Base-by-base conservation (phyloP, 2,113 vertebrate genomes). In the Paralichthys olivaceus region DNA sequence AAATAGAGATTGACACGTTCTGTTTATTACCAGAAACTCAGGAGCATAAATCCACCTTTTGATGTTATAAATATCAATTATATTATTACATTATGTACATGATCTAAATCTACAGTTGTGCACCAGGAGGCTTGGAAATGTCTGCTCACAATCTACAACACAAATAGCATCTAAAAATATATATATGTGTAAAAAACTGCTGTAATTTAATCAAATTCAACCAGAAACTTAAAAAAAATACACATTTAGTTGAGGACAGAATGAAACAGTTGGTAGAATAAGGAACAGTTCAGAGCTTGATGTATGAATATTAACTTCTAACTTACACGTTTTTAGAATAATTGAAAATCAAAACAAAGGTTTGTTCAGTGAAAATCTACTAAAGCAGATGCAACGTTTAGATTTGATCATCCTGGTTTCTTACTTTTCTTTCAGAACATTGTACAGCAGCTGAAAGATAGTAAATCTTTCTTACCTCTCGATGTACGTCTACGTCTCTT, bases 21-120 rank as follows among this genome's bases (percentile, higher is more conserved):
- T 62, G 71, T 56, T 62, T 85, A 90, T 76, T 85, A 78, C 9
- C 34, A 84, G 55, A 76, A 15, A 51, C 72, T 65, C 11, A 54
- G 2, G 43, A 75, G 25, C 54, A 83, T 47, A 66, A 75, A 85
- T 81, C 57, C 75, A 70, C 32, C 32, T 23, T 69, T 70, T 47
- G 15, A 49, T 62, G 26, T 82, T 64, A 90, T 89, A 89, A 89
- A 91, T 90, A 90, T 78, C 54, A 28, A 85, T 80, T 84, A 84
- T 83, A 89, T 86, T 79, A 85, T 73, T 34, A 83, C 58, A 70
- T 69, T 84, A 55, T 89, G 73, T 79, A 79, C 75, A 84, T 56
- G 69, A 43, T 59, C 61, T 65, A 69, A 77, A 61, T 72, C 83
- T 77, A 64, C 54, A 80, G 55, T 13, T 63, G 71, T 75, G 69